These are phyloP conservation scores for Drosophila paranaensis DNA, from an alignment of 2,888 invertebrate species.

Conservation along the genomic window DNA sequence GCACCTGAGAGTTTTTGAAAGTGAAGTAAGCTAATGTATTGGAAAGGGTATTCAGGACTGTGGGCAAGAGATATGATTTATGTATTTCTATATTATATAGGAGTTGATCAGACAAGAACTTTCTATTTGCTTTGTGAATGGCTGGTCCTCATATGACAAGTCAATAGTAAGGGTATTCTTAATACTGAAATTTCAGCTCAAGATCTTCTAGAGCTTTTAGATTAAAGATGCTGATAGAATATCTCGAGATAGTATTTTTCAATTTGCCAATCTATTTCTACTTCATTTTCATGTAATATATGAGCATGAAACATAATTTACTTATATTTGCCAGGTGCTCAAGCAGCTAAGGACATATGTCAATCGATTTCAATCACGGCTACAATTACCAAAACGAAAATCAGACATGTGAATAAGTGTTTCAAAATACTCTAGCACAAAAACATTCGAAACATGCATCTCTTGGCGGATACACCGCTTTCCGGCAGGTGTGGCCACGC, in stretches of 20 bases:
- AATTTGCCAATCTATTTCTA: too few relatives aligned
- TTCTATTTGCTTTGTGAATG: not conserved
- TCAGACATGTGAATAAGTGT: not conserved
- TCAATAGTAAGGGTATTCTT: too few relatives aligned
- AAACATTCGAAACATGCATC: conserved; percentile 1
- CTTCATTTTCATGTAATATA: not conserved
- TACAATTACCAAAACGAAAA: conserved; percentile 3
- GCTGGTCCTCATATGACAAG: too few relatives aligned
- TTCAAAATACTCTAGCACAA: not conserved
- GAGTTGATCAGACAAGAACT: not conserved
- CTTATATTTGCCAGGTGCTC: not conserved
- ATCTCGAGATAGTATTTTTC: too few relatives aligned
- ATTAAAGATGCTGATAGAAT: not conserved
- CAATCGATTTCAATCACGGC: conserved; percentile 11
- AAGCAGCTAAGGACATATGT: not conserved
- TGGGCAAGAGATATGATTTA: not conserved
- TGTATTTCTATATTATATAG: not conserved
- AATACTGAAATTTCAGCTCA: not conserved
- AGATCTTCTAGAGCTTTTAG: not conserved
- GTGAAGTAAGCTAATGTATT: not conserved
- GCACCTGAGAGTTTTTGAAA: not conserved
- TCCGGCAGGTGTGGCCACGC: conserved; percentile 66
- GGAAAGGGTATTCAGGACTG: not conserved
- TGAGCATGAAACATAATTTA: too few relatives aligned
- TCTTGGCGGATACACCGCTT: conserved; percentile 30